Conservation (phyloP, 2,113 vertebrate species). For the Myotis brandtii region DNA sequence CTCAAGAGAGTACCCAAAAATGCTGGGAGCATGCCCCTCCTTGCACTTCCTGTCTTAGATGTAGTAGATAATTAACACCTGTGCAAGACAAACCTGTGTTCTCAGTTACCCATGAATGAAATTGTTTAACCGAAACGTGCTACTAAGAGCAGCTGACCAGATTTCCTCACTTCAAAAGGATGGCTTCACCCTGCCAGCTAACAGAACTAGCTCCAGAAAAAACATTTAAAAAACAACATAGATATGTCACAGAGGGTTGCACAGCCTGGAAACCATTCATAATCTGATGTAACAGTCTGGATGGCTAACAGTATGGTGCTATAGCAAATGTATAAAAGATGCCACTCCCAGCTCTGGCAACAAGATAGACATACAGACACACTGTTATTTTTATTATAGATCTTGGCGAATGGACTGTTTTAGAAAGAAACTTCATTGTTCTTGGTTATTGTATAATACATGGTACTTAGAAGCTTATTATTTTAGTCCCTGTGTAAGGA, state of each 20-base stretch:
- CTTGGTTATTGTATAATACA: background rate
- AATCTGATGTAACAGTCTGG: slow-evolving; percentile 7
- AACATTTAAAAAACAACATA: background rate
- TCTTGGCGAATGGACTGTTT: background rate
- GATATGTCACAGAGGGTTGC: background rate
- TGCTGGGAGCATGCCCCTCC: background rate
- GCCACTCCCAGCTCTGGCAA: background rate
- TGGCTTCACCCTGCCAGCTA: background rate
- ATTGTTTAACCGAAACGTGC: background rate
- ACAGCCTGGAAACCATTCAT: background rate
- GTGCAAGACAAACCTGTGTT: background rate
- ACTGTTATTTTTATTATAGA: background rate
- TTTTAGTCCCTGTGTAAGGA: slow-evolving; percentile 13
- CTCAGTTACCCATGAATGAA: background rate
- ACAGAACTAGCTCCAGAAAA: background rate
- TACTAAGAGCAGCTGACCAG: background rate
- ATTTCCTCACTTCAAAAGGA: background rate
- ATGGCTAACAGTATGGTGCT: background rate
- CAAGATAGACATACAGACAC: background rate
- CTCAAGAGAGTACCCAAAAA: background rate
- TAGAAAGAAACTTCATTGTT: background rate
- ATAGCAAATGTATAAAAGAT: background rate
- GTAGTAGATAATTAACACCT: background rate
- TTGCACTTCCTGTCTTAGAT: background rate
- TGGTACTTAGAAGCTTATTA: background rate